These are phyloP conservation scores for Erebia palarica DNA, from an alignment of 2,888 invertebrate genomes.

Conservation along the genomic window DNA sequence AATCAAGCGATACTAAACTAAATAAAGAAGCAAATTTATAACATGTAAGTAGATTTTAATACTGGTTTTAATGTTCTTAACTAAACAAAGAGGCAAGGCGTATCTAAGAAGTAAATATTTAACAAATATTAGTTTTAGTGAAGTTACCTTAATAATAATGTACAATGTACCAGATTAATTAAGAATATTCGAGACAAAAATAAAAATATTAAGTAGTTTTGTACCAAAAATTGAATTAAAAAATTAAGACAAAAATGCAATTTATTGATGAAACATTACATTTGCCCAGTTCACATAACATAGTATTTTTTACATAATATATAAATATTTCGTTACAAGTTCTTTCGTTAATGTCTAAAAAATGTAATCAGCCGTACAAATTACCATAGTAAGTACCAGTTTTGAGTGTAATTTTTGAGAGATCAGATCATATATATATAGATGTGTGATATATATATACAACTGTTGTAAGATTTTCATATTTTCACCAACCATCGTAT, in stretches of 20 bases:
- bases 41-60: neutral
- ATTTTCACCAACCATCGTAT: too few relatives aligned
- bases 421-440: neutral
- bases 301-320: neutral
- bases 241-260: neutral
- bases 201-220: neutral
- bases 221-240: neutral
- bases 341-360: neutral
- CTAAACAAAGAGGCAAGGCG: neutral
- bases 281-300: neutral
- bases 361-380: constrained; percentile 24
- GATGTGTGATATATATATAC: too few relatives aligned
- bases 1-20: neutral
- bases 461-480: too few relatives aligned
- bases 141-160: too few relatives aligned
- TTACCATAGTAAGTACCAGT: constrained; percentile 18
- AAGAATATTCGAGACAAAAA: constrained; percentile 1
- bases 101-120: neutral
- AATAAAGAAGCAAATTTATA: neutral
- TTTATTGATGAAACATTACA: neutral
- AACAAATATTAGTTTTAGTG: neutral
- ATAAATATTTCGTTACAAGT: neutral
- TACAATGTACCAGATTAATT: neutral
- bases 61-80: neutral
- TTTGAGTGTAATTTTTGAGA: constrained; percentile 1